Base-by-base conservation (phyloP, 2,888 invertebrate genomes). In the Pristionchus fissidentatus region DNA sequence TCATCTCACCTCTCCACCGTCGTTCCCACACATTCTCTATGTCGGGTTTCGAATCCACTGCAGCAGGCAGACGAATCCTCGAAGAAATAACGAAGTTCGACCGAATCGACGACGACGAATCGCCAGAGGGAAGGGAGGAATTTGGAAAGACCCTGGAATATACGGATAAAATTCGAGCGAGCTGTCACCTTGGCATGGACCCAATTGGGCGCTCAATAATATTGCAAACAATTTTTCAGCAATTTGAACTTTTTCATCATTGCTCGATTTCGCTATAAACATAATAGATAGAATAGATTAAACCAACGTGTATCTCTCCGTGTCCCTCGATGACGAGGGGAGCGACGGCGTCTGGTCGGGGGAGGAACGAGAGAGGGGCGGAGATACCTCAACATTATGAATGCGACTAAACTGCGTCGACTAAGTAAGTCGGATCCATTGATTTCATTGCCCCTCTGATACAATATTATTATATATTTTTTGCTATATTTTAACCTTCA, bases 301-400 rank as follows among this genome's bases (percentile, higher is more conserved):
- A 41, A 49, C 75, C 0, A 7, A 75, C 75, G 15, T 49, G 46
- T 29, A 49, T 75, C 29, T 75, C 75, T 75, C 75, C 75, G 46
- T 75, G 75, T 3, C 35, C 52, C 13, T 78, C 38, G 35, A 52
- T 8, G 1, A 35, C n/a, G 3, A 78, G 52, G n/a, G 52, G 38
- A 38, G 55, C 78, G 41, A 78, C 52, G 7, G 35, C 55, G 26
- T 35, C 52, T 35, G 55, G 38, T 1, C 52, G 78, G 29, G 78
- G 78, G 7, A 78, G 78, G 78, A 78, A 78, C 32, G 78, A 55
- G 35, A 78, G 38, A 43, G 78, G 78, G 32, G 78, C 22, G 35
- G 78, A 78, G 35, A 78, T 32, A 3, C 55, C 78, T 78, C 52
- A 41, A 8, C 35, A 5, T 5, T 29, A 35, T 62, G 10, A 10